Evolutionary conservation across 37 sponge, comb jelly and placozoan species (phyloP).

Genomic region (Axinella damicornis): DNA sequence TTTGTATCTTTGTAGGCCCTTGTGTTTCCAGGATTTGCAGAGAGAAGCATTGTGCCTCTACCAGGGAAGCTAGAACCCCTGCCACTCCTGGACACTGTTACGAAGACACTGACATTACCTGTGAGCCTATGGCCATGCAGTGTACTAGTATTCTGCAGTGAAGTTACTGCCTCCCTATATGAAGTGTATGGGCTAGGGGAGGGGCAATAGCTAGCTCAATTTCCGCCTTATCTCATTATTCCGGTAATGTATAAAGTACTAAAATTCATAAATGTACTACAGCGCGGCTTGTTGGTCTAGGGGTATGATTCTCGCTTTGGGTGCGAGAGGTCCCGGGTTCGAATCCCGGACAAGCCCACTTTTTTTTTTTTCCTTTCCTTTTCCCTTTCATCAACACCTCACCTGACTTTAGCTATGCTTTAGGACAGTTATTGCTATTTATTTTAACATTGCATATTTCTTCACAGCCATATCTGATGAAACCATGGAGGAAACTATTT

Average conservation of each 20-base stretch:
- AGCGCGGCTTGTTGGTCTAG: slow-evolving; percentile 88
- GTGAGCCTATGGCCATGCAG: slow-evolving; percentile 26
- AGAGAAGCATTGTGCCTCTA: slow-evolving; percentile 27
- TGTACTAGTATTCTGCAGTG: not conserved
- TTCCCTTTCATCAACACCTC: too few relatives aligned
- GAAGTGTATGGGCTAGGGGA: too few relatives aligned
- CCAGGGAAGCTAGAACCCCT: slow-evolving; percentile 66
- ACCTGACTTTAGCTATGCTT: too few relatives aligned
- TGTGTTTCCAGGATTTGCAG: slow-evolving; percentile 28
- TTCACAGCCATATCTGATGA: slow-evolving; percentile 25
- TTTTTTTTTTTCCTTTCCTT: slow-evolving; percentile 60
- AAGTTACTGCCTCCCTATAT: not conserved
- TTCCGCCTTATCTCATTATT: not conserved
- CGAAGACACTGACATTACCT: slow-evolving; percentile 22
- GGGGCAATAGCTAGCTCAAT: not conserved
- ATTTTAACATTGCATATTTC: not conserved
- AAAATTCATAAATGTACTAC: not conserved
- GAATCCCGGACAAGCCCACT: slow-evolving; percentile 89
- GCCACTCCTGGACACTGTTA: slow-evolving; percentile 62
- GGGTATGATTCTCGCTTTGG: slow-evolving; percentile 94
- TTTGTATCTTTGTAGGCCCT: not conserved
- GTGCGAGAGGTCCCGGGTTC: slow-evolving; percentile 95
- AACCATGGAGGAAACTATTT: slow-evolving; percentile 68
- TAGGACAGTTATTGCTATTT: too few relatives aligned
- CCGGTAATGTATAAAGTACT: not conserved